A percentile compares a stretch with the other conserved stretches of the same genome.
phyloP scores from a whole-genome alignment of 2,888 invertebrate species.

The Dermolepida albohirtum region DNA sequence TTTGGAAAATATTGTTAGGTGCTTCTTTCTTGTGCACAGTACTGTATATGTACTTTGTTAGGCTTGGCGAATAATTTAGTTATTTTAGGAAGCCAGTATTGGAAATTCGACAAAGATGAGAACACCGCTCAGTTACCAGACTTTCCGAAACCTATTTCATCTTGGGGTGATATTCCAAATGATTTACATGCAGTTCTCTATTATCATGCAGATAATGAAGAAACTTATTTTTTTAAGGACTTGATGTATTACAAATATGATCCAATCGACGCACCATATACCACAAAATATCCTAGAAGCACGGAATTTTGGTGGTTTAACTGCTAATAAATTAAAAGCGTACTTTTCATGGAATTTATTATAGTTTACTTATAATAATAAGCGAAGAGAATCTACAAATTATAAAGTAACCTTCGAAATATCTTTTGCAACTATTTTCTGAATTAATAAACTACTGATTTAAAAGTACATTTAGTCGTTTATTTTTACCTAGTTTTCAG shows the following conservation, averaged over 20 bases:
- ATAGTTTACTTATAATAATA: too few relatives aligned
- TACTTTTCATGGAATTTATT: too few relatives aligned
- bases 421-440: too few relatives aligned
- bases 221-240: slow-evolving; percentile 43
- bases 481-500: too few relatives aligned
- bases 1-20: too few relatives aligned
- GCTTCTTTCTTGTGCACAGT: too few relatives aligned
- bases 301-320: slow-evolving; percentile 20
- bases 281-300: slow-evolving; percentile 16
- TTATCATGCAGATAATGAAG: slow-evolving; percentile 4
- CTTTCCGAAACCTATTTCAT: slow-evolving; percentile 25
- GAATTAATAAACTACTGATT: too few relatives aligned
- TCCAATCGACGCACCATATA: not conserved
- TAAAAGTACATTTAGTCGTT: too few relatives aligned
- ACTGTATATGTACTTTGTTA: too few relatives aligned
- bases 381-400: too few relatives aligned
- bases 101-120: slow-evolving; percentile 8
- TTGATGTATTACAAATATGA: slow-evolving; percentile 26
- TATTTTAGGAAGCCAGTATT: slow-evolving; percentile 24
- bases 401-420: too few relatives aligned
- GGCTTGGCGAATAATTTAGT: too few relatives aligned
- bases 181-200: slow-evolving; percentile 41
- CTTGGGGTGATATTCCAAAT: slow-evolving; percentile 40
- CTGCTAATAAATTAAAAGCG: not conserved
- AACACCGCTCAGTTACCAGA: not conserved